These are phyloP conservation scores for Cottus gobio DNA, from an alignment of 2,113 vertebrate genomes.

Conservation along the genomic window DNA sequence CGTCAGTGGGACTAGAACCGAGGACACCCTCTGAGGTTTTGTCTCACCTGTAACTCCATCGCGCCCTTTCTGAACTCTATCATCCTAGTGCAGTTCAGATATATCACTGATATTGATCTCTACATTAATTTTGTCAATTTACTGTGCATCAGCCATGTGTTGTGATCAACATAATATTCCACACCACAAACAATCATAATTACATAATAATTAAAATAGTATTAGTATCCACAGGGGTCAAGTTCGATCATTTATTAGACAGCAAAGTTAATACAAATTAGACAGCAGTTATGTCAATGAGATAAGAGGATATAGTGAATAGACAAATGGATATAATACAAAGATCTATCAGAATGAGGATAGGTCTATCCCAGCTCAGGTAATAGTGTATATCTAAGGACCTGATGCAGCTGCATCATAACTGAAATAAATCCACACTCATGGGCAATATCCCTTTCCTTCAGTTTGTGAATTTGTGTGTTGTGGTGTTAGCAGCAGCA, in stretches of 20 bases:
- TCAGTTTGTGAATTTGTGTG: slow-evolving; percentile 1
- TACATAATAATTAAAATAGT: neutral
- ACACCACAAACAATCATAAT: neutral
- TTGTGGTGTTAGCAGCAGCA: slow-evolving; percentile 38
- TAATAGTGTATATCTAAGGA: neutral
- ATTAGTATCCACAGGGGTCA: neutral
- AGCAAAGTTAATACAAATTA: neutral
- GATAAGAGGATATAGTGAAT: neutral
- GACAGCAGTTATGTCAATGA: neutral
- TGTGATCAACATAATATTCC: neutral
- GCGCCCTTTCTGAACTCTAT: slow-evolving; percentile 36
- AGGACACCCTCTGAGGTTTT: slow-evolving; percentile 69
- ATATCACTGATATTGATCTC: neutral
- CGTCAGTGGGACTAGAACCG: slow-evolving; percentile 49
- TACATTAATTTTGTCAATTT: neutral
- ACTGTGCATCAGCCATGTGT: neutral
- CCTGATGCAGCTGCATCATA: slow-evolving; percentile 6
- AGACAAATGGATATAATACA: neutral
- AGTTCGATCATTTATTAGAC: slow-evolving; percentile 4
- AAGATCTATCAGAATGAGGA: neutral
- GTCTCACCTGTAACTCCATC: slow-evolving; percentile 73
- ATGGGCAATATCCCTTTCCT: neutral
- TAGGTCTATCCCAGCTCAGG: slow-evolving; percentile 2
- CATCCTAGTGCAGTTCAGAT: slow-evolving; percentile 12
- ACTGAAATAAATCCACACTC: neutral